Evolutionary conservation across 2,888 invertebrate genomes (phyloP).

Genomic region (Drosophila neutralis): DNA sequence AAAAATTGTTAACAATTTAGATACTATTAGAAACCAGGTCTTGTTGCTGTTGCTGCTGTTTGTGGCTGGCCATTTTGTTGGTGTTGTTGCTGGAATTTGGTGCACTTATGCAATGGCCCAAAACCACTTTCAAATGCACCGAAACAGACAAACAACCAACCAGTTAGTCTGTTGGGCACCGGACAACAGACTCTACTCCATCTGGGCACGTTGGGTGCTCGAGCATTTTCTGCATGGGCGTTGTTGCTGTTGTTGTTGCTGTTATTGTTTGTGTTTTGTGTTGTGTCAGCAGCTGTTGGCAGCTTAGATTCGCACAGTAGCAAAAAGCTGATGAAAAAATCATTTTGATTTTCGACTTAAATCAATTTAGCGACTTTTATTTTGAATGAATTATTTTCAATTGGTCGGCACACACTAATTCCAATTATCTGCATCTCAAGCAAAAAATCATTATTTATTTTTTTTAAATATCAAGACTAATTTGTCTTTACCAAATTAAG

Average conservation of each 20-base stretch:
- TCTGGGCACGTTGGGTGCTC: conserved; percentile 22
- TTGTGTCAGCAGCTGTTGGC: conserved; percentile 23
- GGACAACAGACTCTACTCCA: conserved; percentile 43
- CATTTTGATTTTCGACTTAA: conserved; percentile 13
- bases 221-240: conserved; percentile 50
- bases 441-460: not conserved
- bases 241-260: conserved; percentile 7
- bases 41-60: conserved; percentile 32
- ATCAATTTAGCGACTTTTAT: not conserved
- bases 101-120: conserved; percentile 78
- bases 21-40: conserved; percentile 64
- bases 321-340: not conserved
- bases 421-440: not conserved
- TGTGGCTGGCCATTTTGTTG: conserved; percentile 37
- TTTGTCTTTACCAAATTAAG: not conserved
- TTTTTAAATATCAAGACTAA: not conserved
- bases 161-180: conserved; percentile 53
- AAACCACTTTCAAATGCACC: conserved; percentile 81
- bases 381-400: not conserved
- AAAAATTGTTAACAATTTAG: conserved; percentile 61
- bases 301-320: conserved; percentile 30
- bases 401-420: not conserved
- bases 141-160: conserved; percentile 44
- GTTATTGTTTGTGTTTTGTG: not conserved
- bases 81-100: conserved; percentile 62